Evolutionary conservation across 2,888 invertebrate species (phyloP).

Genomic region (Choristoneura rosaceana): DNA sequence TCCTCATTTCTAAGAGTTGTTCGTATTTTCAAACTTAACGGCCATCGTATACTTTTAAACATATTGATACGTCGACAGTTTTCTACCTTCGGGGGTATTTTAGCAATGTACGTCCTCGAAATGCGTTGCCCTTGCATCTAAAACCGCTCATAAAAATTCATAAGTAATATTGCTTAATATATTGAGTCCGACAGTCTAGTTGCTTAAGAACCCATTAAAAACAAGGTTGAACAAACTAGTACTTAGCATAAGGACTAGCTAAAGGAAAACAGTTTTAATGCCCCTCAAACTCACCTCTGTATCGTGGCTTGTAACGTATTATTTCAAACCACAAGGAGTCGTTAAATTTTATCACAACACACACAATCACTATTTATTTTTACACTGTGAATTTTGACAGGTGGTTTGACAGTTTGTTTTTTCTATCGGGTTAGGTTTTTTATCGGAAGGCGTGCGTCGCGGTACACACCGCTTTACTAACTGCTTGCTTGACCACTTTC

Average conservation of each 20-base stretch:
- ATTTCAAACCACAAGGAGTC: slow-evolving; percentile 13
- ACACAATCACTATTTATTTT: slow-evolving; percentile 46
- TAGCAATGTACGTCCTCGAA: background rate
- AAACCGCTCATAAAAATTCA: slow-evolving; percentile 4
- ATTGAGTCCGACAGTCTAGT: slow-evolving; percentile 11
- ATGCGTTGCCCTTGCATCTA: slow-evolving; percentile 1
- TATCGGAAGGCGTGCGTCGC: slow-evolving; percentile 51
- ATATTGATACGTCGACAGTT: background rate
- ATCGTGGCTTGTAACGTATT: background rate
- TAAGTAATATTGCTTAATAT: slow-evolving; percentile 17
- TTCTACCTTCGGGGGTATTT: background rate
- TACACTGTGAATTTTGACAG: slow-evolving; percentile 58
- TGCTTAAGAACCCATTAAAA: slow-evolving; percentile 29
- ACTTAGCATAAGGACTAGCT: background rate
- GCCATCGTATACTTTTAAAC: no score
- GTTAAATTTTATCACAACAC: slow-evolving; percentile 37
- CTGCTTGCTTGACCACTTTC: slow-evolving; percentile 69
- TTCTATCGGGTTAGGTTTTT: slow-evolving; percentile 49
- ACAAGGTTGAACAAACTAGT: slow-evolving; percentile 29
- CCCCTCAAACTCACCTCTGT: background rate
- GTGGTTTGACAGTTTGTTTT: slow-evolving; percentile 54
- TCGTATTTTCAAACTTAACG: no score
- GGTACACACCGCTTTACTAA: slow-evolving; percentile 55
- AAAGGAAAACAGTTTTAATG: slow-evolving; percentile 22
- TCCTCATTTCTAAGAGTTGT: no score